Evolutionary conservation across 2,113 vertebrate species (phyloP).

Genomic region (Rhombomys opimus): DNA sequence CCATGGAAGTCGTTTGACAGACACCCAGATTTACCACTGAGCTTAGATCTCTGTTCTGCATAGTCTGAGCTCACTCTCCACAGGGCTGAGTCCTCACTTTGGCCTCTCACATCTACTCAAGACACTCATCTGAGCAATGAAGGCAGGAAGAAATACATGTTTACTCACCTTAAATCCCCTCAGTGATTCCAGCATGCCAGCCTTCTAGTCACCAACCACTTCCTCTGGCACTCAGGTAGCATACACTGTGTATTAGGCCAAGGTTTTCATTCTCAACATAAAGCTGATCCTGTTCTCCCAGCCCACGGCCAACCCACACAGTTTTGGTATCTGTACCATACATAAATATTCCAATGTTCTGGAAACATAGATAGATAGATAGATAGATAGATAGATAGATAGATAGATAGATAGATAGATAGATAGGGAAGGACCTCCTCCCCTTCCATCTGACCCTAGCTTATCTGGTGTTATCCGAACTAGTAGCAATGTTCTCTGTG

Average conservation of each 20-base stretch:
- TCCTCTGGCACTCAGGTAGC: too few species aligned
- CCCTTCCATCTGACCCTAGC: too few species aligned
- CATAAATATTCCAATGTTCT: neutral
- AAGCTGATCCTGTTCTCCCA: neutral
- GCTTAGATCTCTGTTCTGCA: neutral
- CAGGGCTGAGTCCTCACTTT: fast-evolving
- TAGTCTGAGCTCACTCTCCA: too few species aligned
- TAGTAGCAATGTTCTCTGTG: too few species aligned
- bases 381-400: neutral
- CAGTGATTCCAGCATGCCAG: neutral
- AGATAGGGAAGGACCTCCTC: too few species aligned
- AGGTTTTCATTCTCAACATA: neutral
- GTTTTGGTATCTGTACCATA: neutral
- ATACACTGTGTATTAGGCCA: fast-evolving
- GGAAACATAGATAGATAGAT: neutral
- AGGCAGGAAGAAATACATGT: neutral
- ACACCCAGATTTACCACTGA: neutral
- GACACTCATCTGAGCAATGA: neutral
- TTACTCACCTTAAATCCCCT: neutral
- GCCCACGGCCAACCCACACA: neutral
- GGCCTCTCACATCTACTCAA: neutral
- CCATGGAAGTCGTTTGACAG: neutral
- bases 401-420: neutral
- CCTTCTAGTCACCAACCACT: neutral
- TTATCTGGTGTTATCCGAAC: too few species aligned